A percentile compares a stretch with the other conserved stretches of the same genome.
phyloP scores from a whole-genome alignment of 2,888 invertebrate species.

The Diaphora mendica region DNA sequence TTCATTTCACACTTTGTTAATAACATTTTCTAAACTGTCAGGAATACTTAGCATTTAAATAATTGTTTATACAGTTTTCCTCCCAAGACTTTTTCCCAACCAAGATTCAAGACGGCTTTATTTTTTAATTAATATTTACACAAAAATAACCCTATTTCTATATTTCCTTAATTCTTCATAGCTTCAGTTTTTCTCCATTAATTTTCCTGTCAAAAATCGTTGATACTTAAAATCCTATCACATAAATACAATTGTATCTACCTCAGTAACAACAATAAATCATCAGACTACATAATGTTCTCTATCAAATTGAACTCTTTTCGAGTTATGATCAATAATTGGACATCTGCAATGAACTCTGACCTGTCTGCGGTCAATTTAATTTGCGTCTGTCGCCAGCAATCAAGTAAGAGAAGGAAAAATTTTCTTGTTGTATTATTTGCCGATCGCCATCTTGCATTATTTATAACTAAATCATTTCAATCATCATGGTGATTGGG shows the following conservation, averaged over 20 bases:
- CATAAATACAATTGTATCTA: not conserved
- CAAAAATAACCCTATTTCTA: not conserved
- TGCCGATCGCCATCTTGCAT: not conserved
- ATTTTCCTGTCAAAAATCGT: no score
- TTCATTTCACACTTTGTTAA: not conserved
- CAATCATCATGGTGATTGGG: not conserved
- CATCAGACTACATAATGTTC: constrained; percentile 10
- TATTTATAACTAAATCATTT: constrained; percentile 1
- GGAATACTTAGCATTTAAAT: not conserved
- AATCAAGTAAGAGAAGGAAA: constrained; percentile 52
- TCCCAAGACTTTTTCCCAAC: no score
- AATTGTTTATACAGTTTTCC: no score
- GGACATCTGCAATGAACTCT: constrained; percentile 43
- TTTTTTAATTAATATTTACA: not conserved
- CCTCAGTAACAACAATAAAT: constrained; percentile 10
- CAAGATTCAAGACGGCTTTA: no score
- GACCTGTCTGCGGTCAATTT: constrained; percentile 62
- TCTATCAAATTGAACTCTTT: constrained; percentile 33
- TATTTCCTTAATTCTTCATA: not conserved
- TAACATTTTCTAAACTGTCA: not conserved
- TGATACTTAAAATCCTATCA: not conserved
- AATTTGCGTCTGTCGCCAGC: constrained; percentile 56
- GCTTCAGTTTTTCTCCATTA: no score
- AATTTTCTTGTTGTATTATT: constrained; percentile 46
- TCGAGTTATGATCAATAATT: constrained; percentile 40